Evolutionary conservation across 2,797 vertebrate genomes (phyloP), one percentile per base, ranked within the genome.

Genomic region (Rhinoraja longicauda): DNA sequence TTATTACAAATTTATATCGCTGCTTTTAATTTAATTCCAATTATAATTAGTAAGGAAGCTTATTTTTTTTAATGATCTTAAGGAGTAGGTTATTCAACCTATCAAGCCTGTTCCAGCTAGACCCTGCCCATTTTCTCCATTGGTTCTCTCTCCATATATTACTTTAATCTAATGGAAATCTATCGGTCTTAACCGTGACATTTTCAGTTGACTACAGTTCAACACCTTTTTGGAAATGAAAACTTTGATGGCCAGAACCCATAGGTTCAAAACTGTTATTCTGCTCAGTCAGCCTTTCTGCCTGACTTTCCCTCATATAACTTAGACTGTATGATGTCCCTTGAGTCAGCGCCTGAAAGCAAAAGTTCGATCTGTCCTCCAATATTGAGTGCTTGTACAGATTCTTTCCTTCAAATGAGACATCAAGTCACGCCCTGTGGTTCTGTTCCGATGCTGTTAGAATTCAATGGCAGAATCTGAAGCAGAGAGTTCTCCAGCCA

Each of bases 1-100:
- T 86, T 36, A 88, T 88, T 67, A 88, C 17, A 88, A 88, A 88
- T 62, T 67, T 67, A 17, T n/a, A 88, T 88, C 84, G 15, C 62
- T 67, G 62, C 21, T 88, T 29, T 32, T 88, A 29, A 19, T 2
- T 88, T 88, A 88, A 88, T 88, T 88, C 36, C 10, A 15, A 15
- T 36, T 88, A 67, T 32, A 88, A 24, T 32, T 64, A 21, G 15
- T 88, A 88, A 32, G 84, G 59, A 88, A 67, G 62, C 32, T 88
- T 24, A 64, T 36, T 88, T 81, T 17, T 15, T 36, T 15, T 36
- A 88, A 88, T 3, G 67, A 36, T 15, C 53, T 36, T 17, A 64
- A 67, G 4, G n/a, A 88, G n/a, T 8, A 67, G 17, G 15, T 9
- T 62, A 32, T 59, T 88, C 59, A 32, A 19, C 62, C 62, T 59